Conservation (phyloP, 2,797 vertebrate genomes). For the Stomatorhinus walkeri region DNA sequence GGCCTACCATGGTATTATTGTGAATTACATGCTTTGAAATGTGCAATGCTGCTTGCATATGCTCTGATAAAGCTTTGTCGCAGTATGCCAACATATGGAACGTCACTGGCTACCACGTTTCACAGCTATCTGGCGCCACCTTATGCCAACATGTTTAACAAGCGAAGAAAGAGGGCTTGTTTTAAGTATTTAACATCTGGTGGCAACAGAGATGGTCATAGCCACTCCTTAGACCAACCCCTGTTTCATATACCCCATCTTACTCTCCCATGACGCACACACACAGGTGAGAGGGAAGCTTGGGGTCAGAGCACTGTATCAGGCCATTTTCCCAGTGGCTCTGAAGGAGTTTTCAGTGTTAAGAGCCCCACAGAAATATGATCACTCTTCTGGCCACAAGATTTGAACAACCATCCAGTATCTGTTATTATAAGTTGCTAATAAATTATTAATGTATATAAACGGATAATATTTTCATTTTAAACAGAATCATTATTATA, state of each 20-base stretch:
- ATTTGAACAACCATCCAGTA: neutral
- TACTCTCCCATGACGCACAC: neutral
- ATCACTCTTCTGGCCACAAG: neutral
- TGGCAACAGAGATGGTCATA: neutral
- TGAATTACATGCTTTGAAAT: neutral
- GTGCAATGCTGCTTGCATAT: neutral
- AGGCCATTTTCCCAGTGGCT: neutral
- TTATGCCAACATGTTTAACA: neutral
- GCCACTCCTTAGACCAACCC: neutral
- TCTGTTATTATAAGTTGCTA: neutral
- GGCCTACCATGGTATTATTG: neutral
- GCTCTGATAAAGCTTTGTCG: neutral
- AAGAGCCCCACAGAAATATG: neutral
- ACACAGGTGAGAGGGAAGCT: neutral
- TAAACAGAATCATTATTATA: neutral
- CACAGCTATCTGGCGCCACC: neutral
- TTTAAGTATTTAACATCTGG: neutral
- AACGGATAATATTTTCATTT: neutral
- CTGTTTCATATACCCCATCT: neutral
- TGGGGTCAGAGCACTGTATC: neutral
- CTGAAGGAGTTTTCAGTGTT: neutral
- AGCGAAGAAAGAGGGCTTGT: neutral
- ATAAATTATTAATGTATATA: neutral
- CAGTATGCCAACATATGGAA: neutral
- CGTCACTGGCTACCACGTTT: neutral